Conservation (phyloP, 2,797 vertebrate species). For the Hydrocynus forskahlii region DNA sequence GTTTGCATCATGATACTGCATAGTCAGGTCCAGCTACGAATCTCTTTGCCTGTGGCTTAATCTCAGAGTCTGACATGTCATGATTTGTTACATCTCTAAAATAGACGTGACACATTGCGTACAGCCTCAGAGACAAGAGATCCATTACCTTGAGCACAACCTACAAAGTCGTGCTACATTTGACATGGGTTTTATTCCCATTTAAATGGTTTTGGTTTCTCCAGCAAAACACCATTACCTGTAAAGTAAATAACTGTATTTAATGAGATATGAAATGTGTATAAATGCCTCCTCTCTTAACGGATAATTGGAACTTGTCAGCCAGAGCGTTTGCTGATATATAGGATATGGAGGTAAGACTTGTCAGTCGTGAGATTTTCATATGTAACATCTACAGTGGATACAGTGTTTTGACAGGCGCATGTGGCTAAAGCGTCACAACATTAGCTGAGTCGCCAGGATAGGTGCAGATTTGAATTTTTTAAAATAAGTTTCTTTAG, state of each 20-base stretch:
- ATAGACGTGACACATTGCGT: conserved; percentile 22
- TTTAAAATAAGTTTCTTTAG: no score
- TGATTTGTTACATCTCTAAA: conserved; percentile 56
- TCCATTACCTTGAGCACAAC: conserved; percentile 53
- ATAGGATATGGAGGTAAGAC: conserved; percentile 61
- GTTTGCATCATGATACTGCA: background rate
- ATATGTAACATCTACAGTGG: conserved; percentile 56
- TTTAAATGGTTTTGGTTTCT: conserved; percentile 58
- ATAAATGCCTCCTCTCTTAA: conserved; percentile 73
- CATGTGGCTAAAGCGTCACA: background rate
- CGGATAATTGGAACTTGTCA: conserved; percentile 79
- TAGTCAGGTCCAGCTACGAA: conserved; percentile 2
- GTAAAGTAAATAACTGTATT: conserved; percentile 79
- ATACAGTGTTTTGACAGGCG: conserved; percentile 58
- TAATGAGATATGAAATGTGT: conserved; percentile 79
- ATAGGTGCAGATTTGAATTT: background rate
- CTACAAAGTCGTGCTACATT: conserved; percentile 57
- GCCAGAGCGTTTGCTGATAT: conserved; percentile 77
- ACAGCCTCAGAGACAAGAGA: conserved; percentile 33
- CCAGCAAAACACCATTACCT: conserved; percentile 59
- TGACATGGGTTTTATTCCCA: conserved; percentile 60
- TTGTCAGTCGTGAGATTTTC: conserved; percentile 61
- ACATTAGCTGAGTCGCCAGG: background rate
- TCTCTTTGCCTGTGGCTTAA: conserved; percentile 34
- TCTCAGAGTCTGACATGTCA: conserved; percentile 28